Percentiles rank a stretch among this genome's conserved stretches.
Evolutionary conservation across 2,113 vertebrate genomes (phyloP).

Genomic region (Eira barbara): DNA sequence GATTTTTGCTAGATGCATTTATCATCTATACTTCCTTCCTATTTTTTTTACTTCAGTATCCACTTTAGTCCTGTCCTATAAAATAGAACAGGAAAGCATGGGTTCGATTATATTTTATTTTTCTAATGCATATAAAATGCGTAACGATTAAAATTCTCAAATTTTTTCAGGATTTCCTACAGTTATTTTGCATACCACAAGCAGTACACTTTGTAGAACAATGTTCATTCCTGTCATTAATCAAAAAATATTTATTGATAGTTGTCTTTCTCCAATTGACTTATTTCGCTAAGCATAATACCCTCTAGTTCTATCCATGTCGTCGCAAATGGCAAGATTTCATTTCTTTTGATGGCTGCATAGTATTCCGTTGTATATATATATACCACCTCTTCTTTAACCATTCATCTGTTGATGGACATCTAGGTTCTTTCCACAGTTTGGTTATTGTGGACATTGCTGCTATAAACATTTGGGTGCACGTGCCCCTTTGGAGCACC

Average conservation of each 20-base stretch:
- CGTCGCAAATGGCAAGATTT: too few species aligned
- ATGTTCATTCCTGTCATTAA: not conserved
- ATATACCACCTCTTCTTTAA: too few species aligned
- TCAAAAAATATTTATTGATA: constrained; percentile 2
- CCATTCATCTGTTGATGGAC: too few species aligned
- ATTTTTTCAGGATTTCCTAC: not conserved
- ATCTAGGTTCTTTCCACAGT: too few species aligned
- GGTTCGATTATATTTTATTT: not conserved
- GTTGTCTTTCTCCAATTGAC: too few species aligned
- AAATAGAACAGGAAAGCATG: not conserved
- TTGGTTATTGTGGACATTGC: too few species aligned
- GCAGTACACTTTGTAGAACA: not conserved
- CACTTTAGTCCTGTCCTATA: not conserved
- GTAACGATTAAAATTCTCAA: not conserved
- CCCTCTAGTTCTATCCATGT: too few species aligned
- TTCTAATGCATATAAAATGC: not conserved
- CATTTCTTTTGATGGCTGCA: too few species aligned
- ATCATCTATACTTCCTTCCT: not conserved
- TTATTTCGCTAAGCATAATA: too few species aligned
- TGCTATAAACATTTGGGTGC: too few species aligned
- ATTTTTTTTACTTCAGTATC: not conserved
- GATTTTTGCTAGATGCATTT: constrained; percentile 1
- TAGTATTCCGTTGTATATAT: too few species aligned
- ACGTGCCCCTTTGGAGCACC: too few species aligned
- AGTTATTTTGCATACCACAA: not conserved